phyloP scores from a whole-genome alignment of 2,888 invertebrate species.

The Stramonita haemastoma region DNA sequence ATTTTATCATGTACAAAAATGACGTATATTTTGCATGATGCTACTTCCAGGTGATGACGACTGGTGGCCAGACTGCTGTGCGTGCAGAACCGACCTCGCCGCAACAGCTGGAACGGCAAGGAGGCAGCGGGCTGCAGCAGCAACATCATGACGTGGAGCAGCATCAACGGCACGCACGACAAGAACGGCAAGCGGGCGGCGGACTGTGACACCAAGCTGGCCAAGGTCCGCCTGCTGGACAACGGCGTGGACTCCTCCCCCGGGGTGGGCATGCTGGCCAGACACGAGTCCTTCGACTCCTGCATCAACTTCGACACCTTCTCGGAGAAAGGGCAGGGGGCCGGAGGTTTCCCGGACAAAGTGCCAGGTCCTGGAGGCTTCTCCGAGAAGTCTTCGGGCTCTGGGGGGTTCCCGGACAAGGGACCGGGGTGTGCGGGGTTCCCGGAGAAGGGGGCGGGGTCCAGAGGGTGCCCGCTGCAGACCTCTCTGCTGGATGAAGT shows the following conservation, averaged over 20 bases:
- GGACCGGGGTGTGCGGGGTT: background rate
- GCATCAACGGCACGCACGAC: slow-evolving; percentile 47
- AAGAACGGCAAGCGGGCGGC: slow-evolving; percentile 43
- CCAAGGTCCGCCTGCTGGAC: slow-evolving; percentile 61
- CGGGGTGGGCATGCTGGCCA: slow-evolving; percentile 15
- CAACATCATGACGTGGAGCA: slow-evolving; percentile 42
- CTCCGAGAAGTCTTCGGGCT: slow-evolving; percentile 7
- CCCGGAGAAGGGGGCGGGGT: background rate
- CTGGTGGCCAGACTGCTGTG: slow-evolving; percentile 59
- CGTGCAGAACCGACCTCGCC: slow-evolving; percentile 50
- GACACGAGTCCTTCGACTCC: slow-evolving; percentile 46
- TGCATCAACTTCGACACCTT: slow-evolving; percentile 27
- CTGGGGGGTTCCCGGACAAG: background rate
- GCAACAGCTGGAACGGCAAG: slow-evolving; percentile 40
- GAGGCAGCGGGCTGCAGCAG: slow-evolving; percentile 29
- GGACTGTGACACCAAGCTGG: slow-evolving; percentile 56
- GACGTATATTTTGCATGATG: too few relatives aligned
- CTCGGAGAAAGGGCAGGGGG: background rate
- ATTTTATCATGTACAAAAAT: too few relatives aligned
- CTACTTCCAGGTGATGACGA: slow-evolving; percentile 62
- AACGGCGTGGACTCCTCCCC: slow-evolving; percentile 55
- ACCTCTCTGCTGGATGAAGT: slow-evolving; percentile 59
- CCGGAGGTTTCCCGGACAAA: slow-evolving; percentile 7
- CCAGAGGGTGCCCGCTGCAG: background rate
- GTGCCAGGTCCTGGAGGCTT: background rate